Base-by-base conservation (phyloP, 2,888 invertebrate genomes). In the Drosophila borealis region DNA sequence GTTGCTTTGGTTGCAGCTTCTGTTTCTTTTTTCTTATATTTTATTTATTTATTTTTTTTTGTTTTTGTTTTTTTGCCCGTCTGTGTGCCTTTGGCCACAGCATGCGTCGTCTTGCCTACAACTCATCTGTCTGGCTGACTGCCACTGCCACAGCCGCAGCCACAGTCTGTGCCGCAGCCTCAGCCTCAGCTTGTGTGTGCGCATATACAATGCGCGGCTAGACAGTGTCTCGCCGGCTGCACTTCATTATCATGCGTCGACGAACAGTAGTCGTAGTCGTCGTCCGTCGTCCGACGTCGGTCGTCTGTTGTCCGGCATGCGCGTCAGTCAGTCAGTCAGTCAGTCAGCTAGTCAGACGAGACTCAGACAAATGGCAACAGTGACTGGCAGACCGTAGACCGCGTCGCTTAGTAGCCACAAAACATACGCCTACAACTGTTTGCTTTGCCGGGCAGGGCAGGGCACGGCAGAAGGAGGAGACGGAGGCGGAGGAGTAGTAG, bases 191-290 rank as follows among this genome's bases (percentile, higher is more conserved):
- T 14, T 70, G 34, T 66, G 65, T 80, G 62, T 63, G 60, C 64
- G 68, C 66, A 70, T 70, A 83, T 67, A 84, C 80, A 81, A 84
- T 80, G 80, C 79, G 79, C 83, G 90, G 91, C 90, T 91, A 90
- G 90, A 90, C 90, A 90, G 74, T 90, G 90, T 90, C 90, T 90
- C 85, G 90, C 91, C 90, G 88, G 85, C 70, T 89, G 90, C 89
- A 90, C 89, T 90, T 89, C 89, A 90, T 89, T 85, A 87, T 88
- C 89, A 86, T 89, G 83, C 78, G 82, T 85, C 85, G 74, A 81
- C 78, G 65, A 81, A 67, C 83, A 76, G 87, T 65, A 69, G 80
- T 64, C 76, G 55, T 17, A 53, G 53, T 55, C 55, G 60, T 53
- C 53, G 74, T 77, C 77, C n/a, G 42, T 63, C 48, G 46, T 21